These are phyloP conservation scores for Andrena camellia DNA, from an alignment of 2,888 invertebrate genomes.

Conservation along the genomic window DNA sequence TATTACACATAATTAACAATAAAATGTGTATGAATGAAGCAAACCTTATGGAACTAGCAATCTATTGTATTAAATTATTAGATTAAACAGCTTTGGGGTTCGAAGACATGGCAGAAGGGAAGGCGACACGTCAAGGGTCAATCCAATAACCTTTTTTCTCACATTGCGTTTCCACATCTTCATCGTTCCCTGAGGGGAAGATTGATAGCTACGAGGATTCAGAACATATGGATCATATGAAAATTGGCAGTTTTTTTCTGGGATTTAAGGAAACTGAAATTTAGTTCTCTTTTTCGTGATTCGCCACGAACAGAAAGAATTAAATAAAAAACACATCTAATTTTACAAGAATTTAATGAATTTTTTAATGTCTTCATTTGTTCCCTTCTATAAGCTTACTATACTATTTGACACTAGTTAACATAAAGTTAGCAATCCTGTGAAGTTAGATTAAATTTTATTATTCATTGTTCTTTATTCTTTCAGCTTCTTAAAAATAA, in stretches of 20 bases:
- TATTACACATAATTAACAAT: background rate
- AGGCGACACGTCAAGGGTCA: background rate
- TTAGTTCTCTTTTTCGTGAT: background rate
- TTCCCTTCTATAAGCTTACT: too few relatives aligned
- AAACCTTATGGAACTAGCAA: background rate
- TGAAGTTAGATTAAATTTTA: too few relatives aligned
- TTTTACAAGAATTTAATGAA: too few relatives aligned
- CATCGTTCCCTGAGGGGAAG: conserved; percentile 15
- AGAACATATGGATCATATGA: background rate
- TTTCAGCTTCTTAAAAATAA: too few relatives aligned
- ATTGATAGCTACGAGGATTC: conserved; percentile 10
- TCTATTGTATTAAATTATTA: background rate
- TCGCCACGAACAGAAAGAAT: background rate
- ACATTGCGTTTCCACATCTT: conserved; percentile 7
- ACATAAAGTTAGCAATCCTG: too few relatives aligned
- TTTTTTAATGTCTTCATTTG: too few relatives aligned
- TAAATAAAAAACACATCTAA: background rate
- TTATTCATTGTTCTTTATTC: too few relatives aligned
- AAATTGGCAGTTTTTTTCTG: background rate
- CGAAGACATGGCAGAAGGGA: background rate
- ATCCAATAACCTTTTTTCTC: conserved; percentile 3
- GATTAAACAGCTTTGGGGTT: background rate
- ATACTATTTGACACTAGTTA: too few relatives aligned
- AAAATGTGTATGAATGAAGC: background rate
- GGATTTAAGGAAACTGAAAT: background rate